These are phyloP conservation scores for Polymixis lichenea DNA, from an alignment of 2,888 invertebrate genomes.

Conservation along the genomic window DNA sequence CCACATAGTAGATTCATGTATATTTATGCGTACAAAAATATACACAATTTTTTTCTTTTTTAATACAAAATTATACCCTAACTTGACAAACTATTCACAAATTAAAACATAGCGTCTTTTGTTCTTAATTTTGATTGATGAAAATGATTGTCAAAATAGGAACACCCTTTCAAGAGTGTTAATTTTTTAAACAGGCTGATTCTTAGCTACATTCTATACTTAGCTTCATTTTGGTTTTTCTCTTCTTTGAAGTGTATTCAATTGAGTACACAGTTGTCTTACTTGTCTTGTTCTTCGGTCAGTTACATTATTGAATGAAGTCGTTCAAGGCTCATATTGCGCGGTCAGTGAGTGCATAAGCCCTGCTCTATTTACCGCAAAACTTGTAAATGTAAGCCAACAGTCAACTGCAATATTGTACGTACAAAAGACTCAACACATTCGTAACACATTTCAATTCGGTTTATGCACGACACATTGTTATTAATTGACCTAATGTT, in stretches of 20 bases:
- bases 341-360: slow-evolving; percentile 66
- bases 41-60: too few relatives aligned
- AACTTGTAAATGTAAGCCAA: slow-evolving; percentile 51
- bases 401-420: slow-evolving; percentile 22
- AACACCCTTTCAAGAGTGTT: neutral
- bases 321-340: slow-evolving; percentile 76
- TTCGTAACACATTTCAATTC: slow-evolving; percentile 10
- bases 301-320: slow-evolving; percentile 70
- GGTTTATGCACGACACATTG: neutral
- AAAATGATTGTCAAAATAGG: slow-evolving; percentile 7
- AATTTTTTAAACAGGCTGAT: neutral
- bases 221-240: neutral
- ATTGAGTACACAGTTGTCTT: slow-evolving; percentile 23
- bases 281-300: slow-evolving; percentile 46
- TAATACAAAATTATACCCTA: too few relatives aligned
- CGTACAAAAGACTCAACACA: slow-evolving; percentile 1
- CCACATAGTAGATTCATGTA: slow-evolving; percentile 12
- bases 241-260: slow-evolving; percentile 1
- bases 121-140: neutral
- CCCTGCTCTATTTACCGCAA: slow-evolving; percentile 72
- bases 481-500: slow-evolving; percentile 41
- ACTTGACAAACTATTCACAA: too few relatives aligned
- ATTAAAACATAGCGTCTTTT: too few relatives aligned
- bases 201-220: too few relatives aligned
- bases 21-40: too few relatives aligned